These are phyloP conservation scores for Saiga tatarica DNA, from an alignment of 2,113 vertebrate genomes.

Conservation along the genomic window DNA sequence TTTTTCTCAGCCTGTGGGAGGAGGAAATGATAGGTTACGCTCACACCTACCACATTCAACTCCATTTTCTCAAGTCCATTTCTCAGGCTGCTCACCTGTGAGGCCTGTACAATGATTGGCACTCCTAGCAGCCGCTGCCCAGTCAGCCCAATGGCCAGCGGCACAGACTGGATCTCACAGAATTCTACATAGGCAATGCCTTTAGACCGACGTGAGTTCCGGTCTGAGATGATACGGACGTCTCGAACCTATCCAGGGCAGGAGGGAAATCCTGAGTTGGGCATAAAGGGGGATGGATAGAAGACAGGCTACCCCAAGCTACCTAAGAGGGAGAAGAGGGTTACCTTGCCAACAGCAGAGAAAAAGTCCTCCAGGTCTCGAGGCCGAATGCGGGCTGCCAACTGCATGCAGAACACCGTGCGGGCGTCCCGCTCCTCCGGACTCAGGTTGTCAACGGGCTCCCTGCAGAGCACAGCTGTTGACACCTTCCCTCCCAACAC, in stretches of 20 bases:
- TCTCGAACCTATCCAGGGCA: constrained; percentile 76
- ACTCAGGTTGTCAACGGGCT: constrained; percentile 69
- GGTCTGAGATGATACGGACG: constrained; percentile 80
- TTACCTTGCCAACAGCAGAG: constrained; percentile 78
- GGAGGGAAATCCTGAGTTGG: background rate
- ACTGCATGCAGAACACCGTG: constrained; percentile 80
- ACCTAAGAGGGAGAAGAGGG: background rate
- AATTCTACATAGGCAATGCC: constrained; percentile 82
- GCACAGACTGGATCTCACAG: constrained; percentile 80
- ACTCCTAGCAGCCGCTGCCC: constrained; percentile 78
- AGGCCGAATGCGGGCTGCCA: constrained; percentile 76
- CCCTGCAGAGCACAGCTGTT: constrained; percentile 34
- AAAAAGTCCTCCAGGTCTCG: constrained; percentile 80
- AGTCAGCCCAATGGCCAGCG: constrained; percentile 76
- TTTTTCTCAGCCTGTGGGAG: constrained; percentile 79
- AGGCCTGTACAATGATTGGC: constrained; percentile 79
- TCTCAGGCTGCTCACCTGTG: constrained; percentile 68
- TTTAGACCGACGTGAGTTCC: constrained; percentile 79
- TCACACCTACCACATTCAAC: background rate
- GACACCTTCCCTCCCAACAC: background rate
- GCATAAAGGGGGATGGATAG: background rate
- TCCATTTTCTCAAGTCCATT: background rate
- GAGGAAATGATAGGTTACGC: background rate
- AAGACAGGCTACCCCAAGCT: background rate
- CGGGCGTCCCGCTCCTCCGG: constrained; percentile 77